Percentiles rank a stretch among this genome's conserved stretches.
phyloP scores from a whole-genome alignment of 2,797 vertebrate species.

The Centropyge bicolor region DNA sequence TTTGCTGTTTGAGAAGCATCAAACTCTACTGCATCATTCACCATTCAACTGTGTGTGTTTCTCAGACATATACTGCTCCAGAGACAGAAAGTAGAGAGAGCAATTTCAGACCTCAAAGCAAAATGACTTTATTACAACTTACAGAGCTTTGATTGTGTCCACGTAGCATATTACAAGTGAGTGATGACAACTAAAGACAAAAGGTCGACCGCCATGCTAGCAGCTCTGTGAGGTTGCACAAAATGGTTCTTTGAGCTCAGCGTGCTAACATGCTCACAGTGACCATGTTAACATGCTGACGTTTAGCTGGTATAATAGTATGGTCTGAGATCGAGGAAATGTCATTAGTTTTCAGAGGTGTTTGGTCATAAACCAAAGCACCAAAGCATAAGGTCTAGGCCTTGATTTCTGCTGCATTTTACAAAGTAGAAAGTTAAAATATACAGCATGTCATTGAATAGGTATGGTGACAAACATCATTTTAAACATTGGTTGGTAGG shows the following conservation, averaged over 20 bases:
- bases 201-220: background rate
- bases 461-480: too few species aligned
- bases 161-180: background rate
- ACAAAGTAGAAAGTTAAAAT: too few species aligned
- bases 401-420: too few species aligned
- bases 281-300: background rate
- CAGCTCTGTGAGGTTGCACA: background rate
- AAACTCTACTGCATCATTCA: background rate
- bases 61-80: background rate
- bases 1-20: conserved; percentile 1
- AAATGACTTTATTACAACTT: background rate
- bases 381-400: too few species aligned
- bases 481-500: too few species aligned
- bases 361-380: background rate
- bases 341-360: background rate
- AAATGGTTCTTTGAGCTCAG: background rate
- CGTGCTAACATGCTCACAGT: background rate
- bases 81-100: background rate
- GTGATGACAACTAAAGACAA: background rate
- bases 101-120: background rate
- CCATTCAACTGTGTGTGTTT: background rate
- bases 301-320: background rate
- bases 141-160: background rate
- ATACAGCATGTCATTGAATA: too few species aligned
- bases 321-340: background rate